phyloP scores from a whole-genome alignment of 2,113 vertebrate genomes.

The Chitala chitala region DNA sequence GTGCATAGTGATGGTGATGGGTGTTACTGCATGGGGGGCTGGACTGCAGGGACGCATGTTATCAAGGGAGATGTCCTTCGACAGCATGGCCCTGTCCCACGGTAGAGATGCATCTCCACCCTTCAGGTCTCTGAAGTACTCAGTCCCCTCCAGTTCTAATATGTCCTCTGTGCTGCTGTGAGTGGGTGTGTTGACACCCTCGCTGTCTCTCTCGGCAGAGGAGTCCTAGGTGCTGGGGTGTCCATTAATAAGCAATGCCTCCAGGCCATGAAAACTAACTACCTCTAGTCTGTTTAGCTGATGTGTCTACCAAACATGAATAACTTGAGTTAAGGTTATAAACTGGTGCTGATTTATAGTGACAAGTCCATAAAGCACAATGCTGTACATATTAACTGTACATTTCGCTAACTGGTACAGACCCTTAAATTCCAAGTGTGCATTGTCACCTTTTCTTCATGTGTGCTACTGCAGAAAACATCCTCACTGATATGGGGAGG shows the following conservation, averaged over 20 bases:
- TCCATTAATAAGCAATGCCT: too few species aligned
- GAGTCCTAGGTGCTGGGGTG: conserved; percentile 56
- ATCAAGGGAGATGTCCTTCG: not conserved
- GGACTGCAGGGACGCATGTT: not conserved
- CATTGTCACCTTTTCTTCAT: conserved; percentile 72
- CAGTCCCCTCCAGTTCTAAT: conserved; percentile 66
- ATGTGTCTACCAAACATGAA: too few species aligned
- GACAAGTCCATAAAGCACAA: too few species aligned
- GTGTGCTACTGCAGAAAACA: conserved; percentile 54
- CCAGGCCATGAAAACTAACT: too few species aligned
- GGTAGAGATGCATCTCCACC: not conserved
- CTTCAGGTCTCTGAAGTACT: conserved; percentile 76
- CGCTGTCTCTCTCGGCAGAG: conserved; percentile 62
- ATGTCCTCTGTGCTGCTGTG: conserved; percentile 75
- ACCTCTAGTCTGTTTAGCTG: too few species aligned
- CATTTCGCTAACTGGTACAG: too few species aligned
- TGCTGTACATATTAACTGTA: too few species aligned
- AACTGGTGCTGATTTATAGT: too few species aligned
- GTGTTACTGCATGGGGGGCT: not conserved
- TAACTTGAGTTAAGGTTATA: too few species aligned
- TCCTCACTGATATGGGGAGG: conserved; percentile 60
- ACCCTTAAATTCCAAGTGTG: too few species aligned
- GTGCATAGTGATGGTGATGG: conserved; percentile 32
- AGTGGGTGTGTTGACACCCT: conserved; percentile 47
- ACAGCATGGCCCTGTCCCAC: not conserved